Evolutionary conservation across 2,888 invertebrate genomes (phyloP), one percentile per base, ranked within the genome.

Genomic region (Theretra japonica): DNA sequence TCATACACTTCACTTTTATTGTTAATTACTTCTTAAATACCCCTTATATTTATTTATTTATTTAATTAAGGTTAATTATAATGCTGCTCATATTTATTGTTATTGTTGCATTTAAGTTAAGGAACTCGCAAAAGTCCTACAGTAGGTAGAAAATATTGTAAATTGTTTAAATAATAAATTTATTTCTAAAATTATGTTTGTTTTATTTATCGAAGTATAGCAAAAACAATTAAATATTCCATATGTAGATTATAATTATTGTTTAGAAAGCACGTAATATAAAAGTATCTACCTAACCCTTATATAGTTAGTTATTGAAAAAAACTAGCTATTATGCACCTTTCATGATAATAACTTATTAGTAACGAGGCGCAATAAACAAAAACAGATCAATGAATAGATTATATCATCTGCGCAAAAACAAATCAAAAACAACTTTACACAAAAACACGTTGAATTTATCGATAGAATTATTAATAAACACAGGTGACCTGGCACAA

Each of bases 121-220:
- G 70, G 62, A 33, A 71, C 56, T 56, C 33, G 70, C 33, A 33
- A 41, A 62, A 90, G 83, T 90, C 88, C 88, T 88, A 88, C 79
- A 75, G 23, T 89, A 89, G 86, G 82, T 88, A 88, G 88, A 87
- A 86, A 86, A 87, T 85, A 82, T 81, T 84, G 75, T 83, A 80
- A 74, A 75, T 72, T 75, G 73, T 76, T 77, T 70, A 75, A 74
- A 41, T 53, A 74, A 73, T 74, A 60, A 72, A 77, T 74, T 73
- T 75, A 73, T 74, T 76, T 74, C 69, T 73, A 76, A 60, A 71
- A 73, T 70, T 53, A 15, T 25, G 15, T 11, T 41, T 62, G 62
- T 48, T 48, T 65, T 23, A 48, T 48, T 65, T 7, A 2, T 6
- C 48, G 4, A 6, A 2, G 53, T n/a, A 53, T 3, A 7, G 6